Base-by-base conservation (phyloP, 2,113 vertebrate genomes). In the Nansenia antarctica region DNA sequence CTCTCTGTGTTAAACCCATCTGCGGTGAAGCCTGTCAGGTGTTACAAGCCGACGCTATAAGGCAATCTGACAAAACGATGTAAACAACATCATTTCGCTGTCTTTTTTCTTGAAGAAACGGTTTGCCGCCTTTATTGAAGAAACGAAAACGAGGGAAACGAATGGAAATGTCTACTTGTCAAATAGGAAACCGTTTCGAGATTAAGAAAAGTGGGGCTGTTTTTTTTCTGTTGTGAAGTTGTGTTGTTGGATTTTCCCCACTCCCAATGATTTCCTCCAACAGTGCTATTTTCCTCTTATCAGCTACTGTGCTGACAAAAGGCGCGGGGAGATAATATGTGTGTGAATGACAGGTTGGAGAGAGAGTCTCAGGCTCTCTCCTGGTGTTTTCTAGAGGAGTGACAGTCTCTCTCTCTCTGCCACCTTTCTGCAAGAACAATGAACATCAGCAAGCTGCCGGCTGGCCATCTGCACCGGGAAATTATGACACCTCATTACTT, bases 401-500 rank as follows among this genome's bases (percentile, higher is more conserved):
- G 66, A 69, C 69, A 60, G 49, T 65, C 20, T 65, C 63, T 74
- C 66, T 71, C 31, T 54, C n/a, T n/a, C n/a, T 45, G 55, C n/a
- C 9, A 27, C 62, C 24, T 72, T 69, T 64, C 52, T 60, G 39
- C 52, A 32, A 60, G 37, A 76, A 76, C 72, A 82, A 54, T 66
- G 63, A 67, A 72, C 67, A 78, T 58, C 70, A 78, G 58, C 61
- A 49, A 62, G 70, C 32, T 58, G 70, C 52, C 62, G 30, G 37
- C 59, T 74, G 39, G n/a, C 71, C 77, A 77, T 72, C 77, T 77
- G 71, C 62, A 66, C 58, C 29, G n/a, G 45, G 58, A 76, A 80
- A 78, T 80, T 67, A 78, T 78, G 72, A 76, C 64, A 65, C 61
- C 79, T 76, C 47, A 62, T 81, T 63, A 70, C 72, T 77, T 61